These are phyloP conservation scores for Heliconius nattereri DNA, from an alignment of 1,140 invertebrate genomes.

Conservation along the genomic window DNA sequence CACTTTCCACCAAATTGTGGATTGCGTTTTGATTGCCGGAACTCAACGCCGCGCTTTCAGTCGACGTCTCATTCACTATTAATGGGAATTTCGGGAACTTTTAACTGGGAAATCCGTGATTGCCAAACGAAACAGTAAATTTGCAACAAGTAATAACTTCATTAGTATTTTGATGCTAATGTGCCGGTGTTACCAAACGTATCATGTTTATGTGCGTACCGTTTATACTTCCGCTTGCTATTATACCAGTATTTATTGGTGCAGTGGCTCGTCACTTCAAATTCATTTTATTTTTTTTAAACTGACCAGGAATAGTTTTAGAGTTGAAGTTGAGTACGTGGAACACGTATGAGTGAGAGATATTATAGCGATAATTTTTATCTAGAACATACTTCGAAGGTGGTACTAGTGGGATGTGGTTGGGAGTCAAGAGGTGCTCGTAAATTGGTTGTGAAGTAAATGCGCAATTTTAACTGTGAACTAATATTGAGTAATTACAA, in stretches of 20 bases:
- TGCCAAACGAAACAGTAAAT: background rate
- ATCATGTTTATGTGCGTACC: background rate
- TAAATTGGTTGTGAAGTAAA: too few species aligned
- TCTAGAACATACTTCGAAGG: too few species aligned
- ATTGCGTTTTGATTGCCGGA: background rate
- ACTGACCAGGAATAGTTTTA: too few species aligned
- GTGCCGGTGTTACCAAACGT: background rate
- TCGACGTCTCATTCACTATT: background rate
- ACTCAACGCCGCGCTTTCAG: background rate
- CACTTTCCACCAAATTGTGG: background rate
- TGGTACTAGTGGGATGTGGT: too few species aligned
- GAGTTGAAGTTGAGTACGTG: too few species aligned
- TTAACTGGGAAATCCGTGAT: too few species aligned
- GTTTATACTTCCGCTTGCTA: background rate
- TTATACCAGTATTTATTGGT: background rate
- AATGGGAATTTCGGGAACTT: background rate
- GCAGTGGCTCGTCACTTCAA: background rate
- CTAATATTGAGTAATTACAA: too few species aligned
- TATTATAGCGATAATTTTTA: too few species aligned
- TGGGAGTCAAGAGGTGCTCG: too few species aligned
- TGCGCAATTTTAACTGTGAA: too few species aligned
- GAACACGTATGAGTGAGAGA: too few species aligned
- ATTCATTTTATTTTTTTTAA: background rate
- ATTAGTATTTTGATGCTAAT: slow-evolving; percentile 1
- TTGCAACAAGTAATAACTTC: background rate